Evolutionary conservation across 2,888 invertebrate species (phyloP).

Genomic region (Cheilosia vulpina): DNA sequence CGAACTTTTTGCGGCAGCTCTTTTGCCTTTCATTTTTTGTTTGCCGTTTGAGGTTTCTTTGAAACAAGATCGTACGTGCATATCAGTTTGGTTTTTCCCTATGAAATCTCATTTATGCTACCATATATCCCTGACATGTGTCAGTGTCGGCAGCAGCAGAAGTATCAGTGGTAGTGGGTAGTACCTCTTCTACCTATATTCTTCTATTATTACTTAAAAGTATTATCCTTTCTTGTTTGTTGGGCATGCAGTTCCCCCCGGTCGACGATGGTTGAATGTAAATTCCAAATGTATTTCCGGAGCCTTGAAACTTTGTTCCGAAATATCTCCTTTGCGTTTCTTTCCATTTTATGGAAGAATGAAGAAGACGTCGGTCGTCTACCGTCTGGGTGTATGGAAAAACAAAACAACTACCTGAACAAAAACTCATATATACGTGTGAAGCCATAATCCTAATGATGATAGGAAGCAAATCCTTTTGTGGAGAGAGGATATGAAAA

Average conservation of each 20-base stretch:
- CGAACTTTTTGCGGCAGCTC: conserved; percentile 31
- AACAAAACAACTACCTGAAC: conserved; percentile 48
- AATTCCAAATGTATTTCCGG: conserved; percentile 70
- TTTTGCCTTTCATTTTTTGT: background rate
- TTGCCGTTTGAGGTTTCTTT: conserved; percentile 35
- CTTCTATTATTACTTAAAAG: conserved; percentile 74
- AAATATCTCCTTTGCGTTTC: conserved; percentile 9
- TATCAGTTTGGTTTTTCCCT: conserved; percentile 39
- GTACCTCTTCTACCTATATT: conserved; percentile 23
- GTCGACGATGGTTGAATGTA: conserved; percentile 34
- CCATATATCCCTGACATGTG: conserved; percentile 55
- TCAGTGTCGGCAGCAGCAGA: conserved; percentile 21
- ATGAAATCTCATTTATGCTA: conserved; percentile 18
- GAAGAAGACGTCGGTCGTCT: conserved; percentile 54
- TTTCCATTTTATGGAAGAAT: conserved; percentile 1
- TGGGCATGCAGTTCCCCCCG: conserved; percentile 6
- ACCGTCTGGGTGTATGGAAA: conserved; percentile 27
- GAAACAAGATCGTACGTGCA: conserved; percentile 66
- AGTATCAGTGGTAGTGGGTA: conserved; percentile 19
- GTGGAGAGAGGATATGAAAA: conserved; percentile 51
- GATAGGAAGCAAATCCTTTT: conserved; percentile 61
- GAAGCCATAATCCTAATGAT: conserved; percentile 73
- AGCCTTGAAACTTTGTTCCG: conserved; percentile 60
- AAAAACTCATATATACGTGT: conserved; percentile 63
- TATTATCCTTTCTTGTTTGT: conserved; percentile 73